phyloP scores from a whole-genome alignment of 2,113 vertebrate genomes.

The Elaphurus davidianus region DNA sequence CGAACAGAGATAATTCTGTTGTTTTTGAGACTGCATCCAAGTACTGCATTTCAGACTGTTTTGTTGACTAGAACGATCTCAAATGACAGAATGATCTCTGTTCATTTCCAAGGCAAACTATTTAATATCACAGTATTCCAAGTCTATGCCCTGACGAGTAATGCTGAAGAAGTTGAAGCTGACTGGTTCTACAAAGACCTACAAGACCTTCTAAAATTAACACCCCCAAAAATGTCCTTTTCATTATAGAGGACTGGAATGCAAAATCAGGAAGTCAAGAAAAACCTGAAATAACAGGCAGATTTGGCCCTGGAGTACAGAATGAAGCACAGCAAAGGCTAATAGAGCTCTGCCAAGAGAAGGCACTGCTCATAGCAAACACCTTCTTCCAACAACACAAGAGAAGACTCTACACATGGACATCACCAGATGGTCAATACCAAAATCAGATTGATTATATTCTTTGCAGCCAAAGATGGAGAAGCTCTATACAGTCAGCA shows the following conservation, averaged over 20 bases:
- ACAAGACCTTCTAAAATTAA: background rate
- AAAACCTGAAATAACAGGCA: background rate
- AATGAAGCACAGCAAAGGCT: background rate
- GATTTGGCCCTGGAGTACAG: background rate
- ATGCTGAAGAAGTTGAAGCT: background rate
- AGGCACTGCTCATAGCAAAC: background rate
- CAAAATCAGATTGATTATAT: background rate
- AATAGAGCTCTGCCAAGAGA: background rate
- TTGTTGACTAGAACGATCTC: background rate
- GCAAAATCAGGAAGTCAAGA: background rate
- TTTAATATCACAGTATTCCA: background rate
- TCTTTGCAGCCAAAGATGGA: background rate
- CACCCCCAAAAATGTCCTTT: background rate
- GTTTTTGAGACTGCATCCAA: background rate
- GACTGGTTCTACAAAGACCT: background rate
- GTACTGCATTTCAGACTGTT: background rate
- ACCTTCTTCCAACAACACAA: background rate
- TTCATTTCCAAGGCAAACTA: background rate
- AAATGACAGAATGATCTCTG: background rate
- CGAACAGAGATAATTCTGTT: background rate
- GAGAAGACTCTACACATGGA: background rate
- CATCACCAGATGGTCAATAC: background rate
- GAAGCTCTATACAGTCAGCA: background rate
- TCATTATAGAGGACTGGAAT: background rate
- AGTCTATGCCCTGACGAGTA: background rate